Evolutionary conservation across 1,140 invertebrate species (phyloP), one percentile per base, ranked within the genome.

Genomic region (Drosophila sproati): DNA sequence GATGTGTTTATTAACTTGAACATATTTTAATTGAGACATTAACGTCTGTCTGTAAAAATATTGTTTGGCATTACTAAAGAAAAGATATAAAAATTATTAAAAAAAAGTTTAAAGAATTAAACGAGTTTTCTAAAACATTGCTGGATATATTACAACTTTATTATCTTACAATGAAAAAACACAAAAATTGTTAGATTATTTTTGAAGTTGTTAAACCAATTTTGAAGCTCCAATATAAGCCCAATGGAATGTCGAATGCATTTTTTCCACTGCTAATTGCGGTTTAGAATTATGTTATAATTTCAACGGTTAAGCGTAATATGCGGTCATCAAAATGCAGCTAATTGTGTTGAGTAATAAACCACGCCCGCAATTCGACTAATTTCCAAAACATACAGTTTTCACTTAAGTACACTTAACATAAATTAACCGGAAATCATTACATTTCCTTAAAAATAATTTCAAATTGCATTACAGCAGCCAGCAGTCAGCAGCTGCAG

Each of bases 331-430:
- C 57, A 74, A 74, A 64, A 55, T 69, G 70, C 66, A 47, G 74
- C 77, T 80, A 82, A 80, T 85, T 77, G 59, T 80, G 77, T 80
- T 41, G 66, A 29, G 50, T 60, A 74, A 82, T 80, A 85, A 80
- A 73, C 81, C 81, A 85, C 80, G 81, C 77, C 80, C 62, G 45
- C 52, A 45, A 41, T 68, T 80, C 66, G 67, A 73, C 79, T 82
- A 87, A 88, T 82, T 79, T 82, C 63, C 54, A 66, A 82, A 88
- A 51, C 61, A 54, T 73, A 83, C 76, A 82, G 80, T 87, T 88
- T 87, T 87, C 82, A 77, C 80, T 83, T 82, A 83, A 80, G 83
- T 73, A 83, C 85, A 87, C 82, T 87, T 88, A 87, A 88, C 82
- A 87, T 87, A 88, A 88, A 87, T 87, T 88, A 88, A 77, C 80